Percentiles rank a stretch among this genome's conserved stretches.
These are phyloP conservation scores for Dryoscopus gambensis DNA, from an alignment of 2,113 vertebrate species.

Conservation along the genomic window DNA sequence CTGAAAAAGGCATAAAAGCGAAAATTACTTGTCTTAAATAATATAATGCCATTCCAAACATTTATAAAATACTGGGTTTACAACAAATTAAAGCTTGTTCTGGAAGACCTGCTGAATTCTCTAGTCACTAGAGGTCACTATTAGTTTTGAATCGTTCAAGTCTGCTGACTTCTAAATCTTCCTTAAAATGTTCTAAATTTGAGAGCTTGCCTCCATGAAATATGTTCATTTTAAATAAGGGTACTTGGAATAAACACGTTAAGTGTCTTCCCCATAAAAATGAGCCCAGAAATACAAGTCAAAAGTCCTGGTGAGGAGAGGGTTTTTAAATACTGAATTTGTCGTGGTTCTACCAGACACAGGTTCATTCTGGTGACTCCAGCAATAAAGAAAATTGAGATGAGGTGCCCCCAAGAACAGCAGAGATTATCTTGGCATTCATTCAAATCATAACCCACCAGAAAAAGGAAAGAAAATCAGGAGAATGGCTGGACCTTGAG, in stretches of 20 bases:
- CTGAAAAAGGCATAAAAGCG: background rate
- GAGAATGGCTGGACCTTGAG: background rate
- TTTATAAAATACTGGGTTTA: background rate
- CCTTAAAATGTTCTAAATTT: background rate
- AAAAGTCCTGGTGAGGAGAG: background rate
- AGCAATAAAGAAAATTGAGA: background rate
- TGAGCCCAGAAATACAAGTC: background rate
- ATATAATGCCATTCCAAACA: background rate
- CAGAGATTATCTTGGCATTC: background rate
- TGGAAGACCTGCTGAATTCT: conserved; percentile 11
- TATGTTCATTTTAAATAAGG: background rate
- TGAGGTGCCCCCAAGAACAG: background rate
- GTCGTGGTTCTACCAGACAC: background rate
- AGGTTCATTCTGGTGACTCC: background rate
- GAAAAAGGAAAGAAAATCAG: background rate
- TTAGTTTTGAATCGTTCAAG: conserved; percentile 60
- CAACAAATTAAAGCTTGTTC: background rate
- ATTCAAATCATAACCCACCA: background rate
- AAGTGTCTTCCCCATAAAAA: background rate
- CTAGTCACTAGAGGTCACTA: conserved; percentile 73
- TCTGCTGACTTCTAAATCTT: background rate
- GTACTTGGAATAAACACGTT: background rate
- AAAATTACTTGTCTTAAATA: background rate
- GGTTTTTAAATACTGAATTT: background rate
- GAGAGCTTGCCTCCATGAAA: background rate